Conservation (phyloP, 1,140 invertebrate genomes). For the Ceratina calcarata region DNA sequence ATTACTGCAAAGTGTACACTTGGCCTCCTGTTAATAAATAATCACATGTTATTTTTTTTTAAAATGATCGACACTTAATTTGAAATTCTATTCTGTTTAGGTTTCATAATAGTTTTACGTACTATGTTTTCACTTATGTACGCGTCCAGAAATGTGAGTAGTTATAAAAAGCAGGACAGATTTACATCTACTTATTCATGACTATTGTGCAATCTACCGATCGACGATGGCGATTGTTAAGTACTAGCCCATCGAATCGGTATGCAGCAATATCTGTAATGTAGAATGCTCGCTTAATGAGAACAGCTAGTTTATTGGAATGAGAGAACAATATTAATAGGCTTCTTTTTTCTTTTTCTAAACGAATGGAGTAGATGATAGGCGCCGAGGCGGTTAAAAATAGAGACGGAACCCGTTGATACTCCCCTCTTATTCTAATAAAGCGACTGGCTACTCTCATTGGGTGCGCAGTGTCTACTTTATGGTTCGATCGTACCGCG, state of each 20-base stretch:
- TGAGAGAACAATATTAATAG: too few species aligned
- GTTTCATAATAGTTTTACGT: too few species aligned
- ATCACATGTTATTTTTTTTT: neutral
- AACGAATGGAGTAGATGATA: too few species aligned
- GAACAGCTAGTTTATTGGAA: too few species aligned
- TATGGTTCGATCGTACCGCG: constrained; percentile 42
- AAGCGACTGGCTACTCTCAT: too few species aligned
- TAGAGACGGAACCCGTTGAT: too few species aligned
- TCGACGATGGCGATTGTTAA: constrained; percentile 26
- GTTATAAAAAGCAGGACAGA: constrained; percentile 28
- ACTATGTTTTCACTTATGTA: too few species aligned
- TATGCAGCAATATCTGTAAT: constrained; percentile 57
- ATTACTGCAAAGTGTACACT: neutral
- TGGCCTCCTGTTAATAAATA: constrained; percentile 16
- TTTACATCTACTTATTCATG: constrained; percentile 9
- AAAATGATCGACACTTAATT: neutral
- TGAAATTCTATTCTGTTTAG: neutral
- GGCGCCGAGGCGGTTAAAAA: too few species aligned
- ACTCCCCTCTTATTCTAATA: too few species aligned
- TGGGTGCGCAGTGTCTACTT: neutral
- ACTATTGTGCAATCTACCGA: constrained; percentile 14
- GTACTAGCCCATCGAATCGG: constrained; percentile 39
- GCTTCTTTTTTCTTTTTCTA: too few species aligned
- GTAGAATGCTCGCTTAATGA: too few species aligned
- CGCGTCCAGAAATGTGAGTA: neutral